Percentiles rank a stretch among this genome's conserved stretches.
These are phyloP conservation scores for Trimorus sp. DNA, from an alignment of 2,888 invertebrate species.

Conservation along the genomic window DNA sequence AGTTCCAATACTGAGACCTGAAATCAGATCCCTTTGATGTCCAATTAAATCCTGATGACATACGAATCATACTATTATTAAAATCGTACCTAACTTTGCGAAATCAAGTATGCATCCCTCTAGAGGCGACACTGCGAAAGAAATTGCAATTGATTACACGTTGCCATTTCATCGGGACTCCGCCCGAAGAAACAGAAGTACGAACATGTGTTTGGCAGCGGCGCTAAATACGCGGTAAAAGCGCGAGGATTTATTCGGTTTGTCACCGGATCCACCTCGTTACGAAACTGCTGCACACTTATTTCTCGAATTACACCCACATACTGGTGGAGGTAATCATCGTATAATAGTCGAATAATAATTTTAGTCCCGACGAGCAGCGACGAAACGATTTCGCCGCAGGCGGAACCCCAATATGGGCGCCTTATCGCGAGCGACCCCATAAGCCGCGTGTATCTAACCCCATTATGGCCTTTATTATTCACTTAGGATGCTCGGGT, in stretches of 20 bases:
- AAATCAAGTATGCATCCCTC: too few species aligned
- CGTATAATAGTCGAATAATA: slow-evolving; percentile 80
- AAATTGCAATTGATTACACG: slow-evolving; percentile 41
- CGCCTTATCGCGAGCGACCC: slow-evolving; percentile 72
- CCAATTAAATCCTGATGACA: too few species aligned
- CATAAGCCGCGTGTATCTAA: slow-evolving; percentile 67
- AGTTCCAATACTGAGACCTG: too few species aligned
- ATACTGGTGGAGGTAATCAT: slow-evolving; percentile 78
- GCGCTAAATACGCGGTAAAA: slow-evolving; percentile 73
- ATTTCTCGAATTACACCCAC: slow-evolving; percentile 80
- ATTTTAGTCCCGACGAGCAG: slow-evolving; percentile 70
- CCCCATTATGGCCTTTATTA: slow-evolving; percentile 75
- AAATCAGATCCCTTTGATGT: too few species aligned
- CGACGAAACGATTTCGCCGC: slow-evolving; percentile 70
- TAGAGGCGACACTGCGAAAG: too few species aligned
- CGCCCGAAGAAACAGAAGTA: slow-evolving; percentile 71
- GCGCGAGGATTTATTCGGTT: slow-evolving; percentile 73
- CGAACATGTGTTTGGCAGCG: slow-evolving; percentile 74
- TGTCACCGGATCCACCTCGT: slow-evolving; percentile 74
- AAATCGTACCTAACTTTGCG: too few species aligned
- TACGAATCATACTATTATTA: too few species aligned
- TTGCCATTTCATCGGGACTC: slow-evolving; percentile 39
- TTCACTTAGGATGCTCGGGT: slow-evolving; percentile 76
- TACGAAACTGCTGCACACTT: slow-evolving; percentile 74
- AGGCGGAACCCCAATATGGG: slow-evolving; percentile 78